A percentile compares a stretch with the other conserved stretches of the same genome.
Evolutionary conservation across 2,797 vertebrate species (phyloP).

Genomic region (Sebastolobus alascanus): DNA sequence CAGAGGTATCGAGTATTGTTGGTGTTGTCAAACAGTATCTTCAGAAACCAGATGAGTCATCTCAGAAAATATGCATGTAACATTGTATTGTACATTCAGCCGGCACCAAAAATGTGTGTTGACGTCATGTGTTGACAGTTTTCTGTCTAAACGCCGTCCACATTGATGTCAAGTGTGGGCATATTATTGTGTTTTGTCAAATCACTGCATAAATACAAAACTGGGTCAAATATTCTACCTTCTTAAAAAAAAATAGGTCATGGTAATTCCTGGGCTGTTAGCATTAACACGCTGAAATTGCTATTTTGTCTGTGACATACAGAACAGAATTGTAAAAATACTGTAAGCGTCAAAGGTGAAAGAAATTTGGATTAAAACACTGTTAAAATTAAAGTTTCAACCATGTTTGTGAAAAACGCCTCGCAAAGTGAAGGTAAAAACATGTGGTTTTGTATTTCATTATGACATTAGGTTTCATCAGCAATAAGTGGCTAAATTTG

Average conservation of each 20-base stretch:
- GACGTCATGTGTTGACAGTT: not conserved
- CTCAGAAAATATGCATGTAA: constrained; percentile 25
- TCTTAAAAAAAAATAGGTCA: not conserved
- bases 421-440: not conserved
- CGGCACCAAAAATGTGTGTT: not conserved
- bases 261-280: not conserved
- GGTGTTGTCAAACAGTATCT: constrained; percentile 82
- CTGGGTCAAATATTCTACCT: not conserved
- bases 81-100: not conserved
- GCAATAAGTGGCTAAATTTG: not conserved
- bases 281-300: not conserved
- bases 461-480: not conserved
- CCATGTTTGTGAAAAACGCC: not conserved
- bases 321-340: not conserved
- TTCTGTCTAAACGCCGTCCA: not conserved
- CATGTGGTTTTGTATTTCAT: not conserved
- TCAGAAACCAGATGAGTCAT: constrained; percentile 57
- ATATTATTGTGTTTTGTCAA: not conserved
- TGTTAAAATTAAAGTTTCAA: not conserved
- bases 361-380: not conserved
- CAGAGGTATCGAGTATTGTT: constrained; percentile 91
- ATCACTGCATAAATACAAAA: not conserved
- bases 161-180: not conserved
- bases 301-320: not conserved
- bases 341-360: not conserved